Conservation (phyloP, 2,113 vertebrate genomes). For the Verasper variegatus region DNA sequence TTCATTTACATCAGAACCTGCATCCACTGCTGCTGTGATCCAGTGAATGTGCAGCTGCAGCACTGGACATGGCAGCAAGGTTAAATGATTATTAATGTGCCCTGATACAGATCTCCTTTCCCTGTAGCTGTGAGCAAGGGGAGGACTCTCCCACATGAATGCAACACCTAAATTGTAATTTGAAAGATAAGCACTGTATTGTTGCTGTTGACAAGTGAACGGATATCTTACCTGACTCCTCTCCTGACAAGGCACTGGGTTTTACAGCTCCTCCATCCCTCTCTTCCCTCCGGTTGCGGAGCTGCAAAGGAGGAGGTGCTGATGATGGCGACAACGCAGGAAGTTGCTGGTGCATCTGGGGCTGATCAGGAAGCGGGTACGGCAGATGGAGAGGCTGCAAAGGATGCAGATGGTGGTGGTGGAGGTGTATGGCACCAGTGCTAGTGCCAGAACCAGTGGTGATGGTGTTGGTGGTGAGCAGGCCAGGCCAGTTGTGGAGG, state of each 20-base stretch:
- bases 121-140: conserved; percentile 4
- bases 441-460: conserved; percentile 1
- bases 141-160: neutral
- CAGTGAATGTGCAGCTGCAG: too few relatives aligned
- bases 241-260: conserved; percentile 28
- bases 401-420: conserved; percentile 28
- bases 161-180: neutral
- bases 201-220: neutral
- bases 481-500: conserved; percentile 33
- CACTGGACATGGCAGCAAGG: too few relatives aligned
- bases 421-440: neutral
- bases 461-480: conserved; percentile 16
- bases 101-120: conserved; percentile 5
- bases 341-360: conserved; percentile 33
- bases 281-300: conserved; percentile 11
- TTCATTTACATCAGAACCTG: neutral
- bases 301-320: conserved; percentile 1
- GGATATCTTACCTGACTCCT: conserved; percentile 51
- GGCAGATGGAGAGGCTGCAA: conserved; percentile 36
- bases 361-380: conserved; percentile 30
- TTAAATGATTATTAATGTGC: neutral
- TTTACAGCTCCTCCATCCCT: neutral
- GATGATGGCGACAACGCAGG: conserved; percentile 12
- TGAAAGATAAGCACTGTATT: neutral
- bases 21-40: neutral